Conservation (phyloP, 2,797 vertebrate genomes). For the Poliocrania exsul region DNA sequence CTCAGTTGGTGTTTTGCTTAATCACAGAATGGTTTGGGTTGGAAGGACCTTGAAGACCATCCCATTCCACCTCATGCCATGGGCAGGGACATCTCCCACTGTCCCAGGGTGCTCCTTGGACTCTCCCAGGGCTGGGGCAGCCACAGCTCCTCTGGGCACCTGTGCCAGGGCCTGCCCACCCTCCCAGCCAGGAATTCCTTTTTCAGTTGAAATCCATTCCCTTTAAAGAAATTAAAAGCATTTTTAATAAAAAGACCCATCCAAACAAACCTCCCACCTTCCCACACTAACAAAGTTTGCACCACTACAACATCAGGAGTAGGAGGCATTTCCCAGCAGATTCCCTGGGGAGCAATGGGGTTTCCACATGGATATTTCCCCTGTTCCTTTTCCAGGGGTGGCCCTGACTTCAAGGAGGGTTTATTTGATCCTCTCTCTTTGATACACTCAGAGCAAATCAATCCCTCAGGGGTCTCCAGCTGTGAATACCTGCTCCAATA, state of each 20-base stretch:
- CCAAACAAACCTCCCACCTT: neutral
- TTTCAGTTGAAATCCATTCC: neutral
- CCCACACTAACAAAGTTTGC: neutral
- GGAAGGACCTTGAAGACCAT: neutral
- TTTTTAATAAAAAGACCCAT: neutral
- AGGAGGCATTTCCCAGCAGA: neutral
- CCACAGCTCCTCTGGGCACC: neutral
- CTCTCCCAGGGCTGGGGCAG: neutral
- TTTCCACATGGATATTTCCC: neutral
- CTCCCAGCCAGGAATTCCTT: neutral
- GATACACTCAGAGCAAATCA: neutral
- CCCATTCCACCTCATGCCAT: too few relatives aligned
- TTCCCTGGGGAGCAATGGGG: neutral
- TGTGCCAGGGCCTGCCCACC: accelerated
- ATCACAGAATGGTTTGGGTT: neutral
- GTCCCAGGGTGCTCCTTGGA: accelerated
- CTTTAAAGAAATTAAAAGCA: neutral
- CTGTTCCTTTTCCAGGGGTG: neutral
- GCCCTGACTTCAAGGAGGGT: neutral
- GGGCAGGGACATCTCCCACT: neutral
- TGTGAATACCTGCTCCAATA: neutral
- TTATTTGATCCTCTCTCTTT: neutral
- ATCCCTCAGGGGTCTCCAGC: neutral
- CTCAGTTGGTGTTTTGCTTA: neutral
- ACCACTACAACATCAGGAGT: neutral